Evolutionary conservation across 2,113 vertebrate species (phyloP).

Genomic region (Felis chaus): DNA sequence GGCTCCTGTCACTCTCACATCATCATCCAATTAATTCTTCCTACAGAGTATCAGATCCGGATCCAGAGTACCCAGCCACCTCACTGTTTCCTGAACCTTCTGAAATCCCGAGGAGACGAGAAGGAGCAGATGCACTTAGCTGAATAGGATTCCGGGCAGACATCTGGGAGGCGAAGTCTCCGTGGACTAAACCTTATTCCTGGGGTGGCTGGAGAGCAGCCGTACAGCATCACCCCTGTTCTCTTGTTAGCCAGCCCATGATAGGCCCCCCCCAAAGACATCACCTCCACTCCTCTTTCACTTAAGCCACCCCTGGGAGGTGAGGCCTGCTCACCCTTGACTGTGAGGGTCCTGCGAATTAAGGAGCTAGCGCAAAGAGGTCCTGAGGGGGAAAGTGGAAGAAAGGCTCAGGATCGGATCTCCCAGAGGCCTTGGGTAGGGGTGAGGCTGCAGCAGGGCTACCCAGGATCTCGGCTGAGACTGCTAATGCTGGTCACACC

Average conservation of each 20-base stretch:
- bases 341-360: background rate
- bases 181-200: background rate
- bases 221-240: background rate
- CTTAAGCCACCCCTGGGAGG: background rate
- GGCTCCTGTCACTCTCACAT: background rate
- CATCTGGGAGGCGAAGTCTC: background rate
- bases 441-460: background rate
- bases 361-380: background rate
- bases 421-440: background rate
- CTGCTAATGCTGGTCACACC: background rate
- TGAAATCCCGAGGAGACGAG: background rate
- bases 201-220: background rate
- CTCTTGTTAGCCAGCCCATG: background rate
- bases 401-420: background rate
- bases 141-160: background rate
- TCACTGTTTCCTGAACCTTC: background rate
- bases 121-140: background rate
- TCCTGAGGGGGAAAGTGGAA: background rate
- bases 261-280: no score
- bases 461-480: background rate
- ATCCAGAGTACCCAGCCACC: background rate
- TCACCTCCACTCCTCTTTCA: background rate
- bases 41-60: background rate
- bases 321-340: background rate
- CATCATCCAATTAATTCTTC: background rate